Percentiles rank a stretch among this genome's conserved stretches.
Evolutionary conservation across 2,113 vertebrate genomes (phyloP).

Genomic region (Bettongia penicillata): DNA sequence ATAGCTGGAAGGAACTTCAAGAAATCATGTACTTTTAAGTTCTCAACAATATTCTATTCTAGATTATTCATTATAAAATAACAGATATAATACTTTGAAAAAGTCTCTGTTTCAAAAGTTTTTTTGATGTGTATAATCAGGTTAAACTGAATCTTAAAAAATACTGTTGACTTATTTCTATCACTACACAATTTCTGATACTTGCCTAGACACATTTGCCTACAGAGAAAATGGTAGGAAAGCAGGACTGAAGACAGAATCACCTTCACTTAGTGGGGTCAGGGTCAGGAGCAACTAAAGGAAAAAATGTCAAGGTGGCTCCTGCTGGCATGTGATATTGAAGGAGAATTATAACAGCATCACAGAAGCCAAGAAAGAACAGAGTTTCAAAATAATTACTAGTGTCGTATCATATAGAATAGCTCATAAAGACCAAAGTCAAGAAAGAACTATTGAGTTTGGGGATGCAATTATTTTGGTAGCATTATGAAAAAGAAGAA

Average conservation of each 20-base stretch:
- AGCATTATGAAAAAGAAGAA: not conserved
- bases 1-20: not conserved
- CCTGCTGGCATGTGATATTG: not conserved
- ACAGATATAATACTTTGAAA: not conserved
- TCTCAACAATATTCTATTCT: not conserved
- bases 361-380: too few species aligned
- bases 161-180: too few species aligned
- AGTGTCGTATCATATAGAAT: not conserved
- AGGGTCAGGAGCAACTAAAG: not conserved
- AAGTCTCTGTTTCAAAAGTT: not conserved
- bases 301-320: not conserved
- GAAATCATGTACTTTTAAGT: not conserved
- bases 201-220: too few species aligned
- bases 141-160: not conserved
- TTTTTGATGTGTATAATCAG: not conserved
- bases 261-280: not conserved
- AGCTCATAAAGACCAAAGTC: not conserved
- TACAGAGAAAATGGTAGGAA: not conserved
- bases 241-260: not conserved
- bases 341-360: not conserved
- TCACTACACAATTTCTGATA: not conserved
- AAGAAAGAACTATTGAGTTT: not conserved
- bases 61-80: not conserved
- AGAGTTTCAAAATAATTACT: not conserved
- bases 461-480: not conserved